Conservation (phyloP, 2,797 vertebrate species). For the Myiothlypis coronata region DNA sequence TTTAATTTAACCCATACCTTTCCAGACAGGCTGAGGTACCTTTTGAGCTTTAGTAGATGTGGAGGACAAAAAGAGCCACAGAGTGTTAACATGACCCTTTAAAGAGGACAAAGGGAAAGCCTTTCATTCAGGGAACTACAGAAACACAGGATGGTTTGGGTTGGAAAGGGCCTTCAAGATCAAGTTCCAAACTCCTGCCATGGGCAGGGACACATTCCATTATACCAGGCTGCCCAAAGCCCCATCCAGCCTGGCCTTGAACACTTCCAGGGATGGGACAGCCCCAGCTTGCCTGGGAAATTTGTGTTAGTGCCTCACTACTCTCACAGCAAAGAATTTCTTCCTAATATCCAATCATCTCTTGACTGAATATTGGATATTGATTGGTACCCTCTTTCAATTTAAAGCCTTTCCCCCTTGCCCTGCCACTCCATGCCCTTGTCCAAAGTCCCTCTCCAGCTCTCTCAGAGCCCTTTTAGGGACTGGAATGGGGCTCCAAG, state of each 20-base stretch:
- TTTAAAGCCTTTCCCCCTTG: background rate
- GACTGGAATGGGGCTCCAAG: background rate
- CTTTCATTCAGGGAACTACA: background rate
- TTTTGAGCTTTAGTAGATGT: background rate
- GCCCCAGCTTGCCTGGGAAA: background rate
- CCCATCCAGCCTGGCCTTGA: background rate
- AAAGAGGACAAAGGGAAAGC: background rate
- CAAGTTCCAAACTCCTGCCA: background rate
- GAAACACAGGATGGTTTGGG: background rate
- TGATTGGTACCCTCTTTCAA: background rate
- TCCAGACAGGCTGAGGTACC: background rate
- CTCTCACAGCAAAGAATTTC: background rate
- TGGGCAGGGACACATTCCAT: background rate
- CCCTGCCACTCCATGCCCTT: background rate
- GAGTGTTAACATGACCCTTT: background rate
- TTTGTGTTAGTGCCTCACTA: background rate
- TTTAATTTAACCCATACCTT: background rate
- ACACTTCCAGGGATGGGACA: background rate
- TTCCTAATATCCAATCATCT: background rate
- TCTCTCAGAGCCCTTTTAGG: background rate
- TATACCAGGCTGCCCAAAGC: rapidly evolving
- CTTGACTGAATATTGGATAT: background rate
- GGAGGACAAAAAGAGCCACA: background rate
- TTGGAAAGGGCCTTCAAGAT: background rate
- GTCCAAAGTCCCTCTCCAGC: background rate